phyloP scores from a whole-genome alignment of 2,113 vertebrate species.

The Apaloderma vittatum region DNA sequence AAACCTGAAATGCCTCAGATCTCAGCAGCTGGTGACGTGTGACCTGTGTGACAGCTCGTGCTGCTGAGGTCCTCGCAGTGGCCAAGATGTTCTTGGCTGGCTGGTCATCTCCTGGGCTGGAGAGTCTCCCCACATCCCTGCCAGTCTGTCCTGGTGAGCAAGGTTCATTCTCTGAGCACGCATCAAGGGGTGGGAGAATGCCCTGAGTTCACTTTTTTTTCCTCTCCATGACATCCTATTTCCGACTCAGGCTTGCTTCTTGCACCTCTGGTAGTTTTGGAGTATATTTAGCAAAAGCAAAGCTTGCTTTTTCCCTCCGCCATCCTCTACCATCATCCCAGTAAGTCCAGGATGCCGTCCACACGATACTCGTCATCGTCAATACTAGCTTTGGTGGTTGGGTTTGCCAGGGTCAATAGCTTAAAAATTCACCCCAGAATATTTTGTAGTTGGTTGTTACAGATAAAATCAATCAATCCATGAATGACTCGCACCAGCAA shows the following conservation, averaged over 20 bases:
- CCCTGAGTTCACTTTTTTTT: neutral
- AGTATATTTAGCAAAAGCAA: neutral
- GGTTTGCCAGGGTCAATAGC: neutral
- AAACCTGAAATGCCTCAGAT: neutral
- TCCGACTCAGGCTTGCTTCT: accelerated
- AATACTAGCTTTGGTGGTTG: neutral
- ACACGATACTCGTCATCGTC: neutral
- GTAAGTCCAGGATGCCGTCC: neutral
- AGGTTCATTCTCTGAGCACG: neutral
- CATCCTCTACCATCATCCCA: neutral
- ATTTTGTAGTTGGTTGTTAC: neutral
- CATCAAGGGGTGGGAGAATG: neutral
- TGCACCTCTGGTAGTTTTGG: neutral
- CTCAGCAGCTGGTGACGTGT: neutral
- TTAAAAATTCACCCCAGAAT: conserved; percentile 21
- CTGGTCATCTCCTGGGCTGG: neutral
- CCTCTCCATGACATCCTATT: neutral
- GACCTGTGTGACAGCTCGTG: accelerated
- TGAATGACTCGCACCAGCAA: neutral
- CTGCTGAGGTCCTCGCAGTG: accelerated
- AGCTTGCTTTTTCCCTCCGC: neutral
- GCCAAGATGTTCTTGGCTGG: neutral
- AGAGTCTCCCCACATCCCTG: neutral
- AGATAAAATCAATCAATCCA: neutral
- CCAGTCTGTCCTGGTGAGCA: too few species aligned